Percentiles rank a stretch among this genome's conserved stretches.
Conservation (phyloP, 2,797 vertebrate species). For the Triplophysa yarkandensis region DNA sequence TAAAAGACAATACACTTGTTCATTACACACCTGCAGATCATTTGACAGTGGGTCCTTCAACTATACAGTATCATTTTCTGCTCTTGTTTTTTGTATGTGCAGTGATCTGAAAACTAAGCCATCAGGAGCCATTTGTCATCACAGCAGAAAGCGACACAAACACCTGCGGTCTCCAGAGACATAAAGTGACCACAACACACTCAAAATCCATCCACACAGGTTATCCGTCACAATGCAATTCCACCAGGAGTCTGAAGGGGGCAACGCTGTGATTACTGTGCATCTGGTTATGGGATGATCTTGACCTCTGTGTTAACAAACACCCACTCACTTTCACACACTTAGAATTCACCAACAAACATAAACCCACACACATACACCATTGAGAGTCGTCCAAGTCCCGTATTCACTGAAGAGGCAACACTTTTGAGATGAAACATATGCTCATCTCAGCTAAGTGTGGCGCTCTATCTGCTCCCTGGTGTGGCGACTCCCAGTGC, state of each 20-base stretch:
- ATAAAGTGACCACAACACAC: constrained; percentile 2
- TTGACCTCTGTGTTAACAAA: constrained; percentile 47
- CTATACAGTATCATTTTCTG: no score
- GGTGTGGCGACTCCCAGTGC: neutral
- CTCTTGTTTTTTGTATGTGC: constrained; percentile 9
- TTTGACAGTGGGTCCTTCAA: no score
- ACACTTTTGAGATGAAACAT: constrained; percentile 40
- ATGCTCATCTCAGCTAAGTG: constrained; percentile 35
- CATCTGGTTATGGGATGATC: constrained; percentile 25
- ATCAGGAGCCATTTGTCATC: constrained; percentile 77
- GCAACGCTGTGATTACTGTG: constrained; percentile 45
- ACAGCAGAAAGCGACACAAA: constrained; percentile 25
- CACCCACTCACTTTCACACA: constrained; percentile 35
- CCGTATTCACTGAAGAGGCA: constrained; percentile 34
- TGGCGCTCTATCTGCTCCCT: neutral
- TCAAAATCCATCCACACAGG: constrained; percentile 15
- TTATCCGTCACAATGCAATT: constrained; percentile 13
- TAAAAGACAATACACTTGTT: constrained; percentile 4
- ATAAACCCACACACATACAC: constrained; percentile 16
- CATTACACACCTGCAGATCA: neutral
- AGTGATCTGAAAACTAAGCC: constrained; percentile 30
- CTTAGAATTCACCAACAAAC: constrained; percentile 3
- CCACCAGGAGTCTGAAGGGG: constrained; percentile 20
- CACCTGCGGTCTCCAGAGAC: constrained; percentile 36
- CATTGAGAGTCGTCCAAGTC: constrained; percentile 27